A percentile compares a stretch with the other conserved stretches of the same genome.
Evolutionary conservation across 2,888 invertebrate species (phyloP).

Genomic region (Nowickia ferox): DNA sequence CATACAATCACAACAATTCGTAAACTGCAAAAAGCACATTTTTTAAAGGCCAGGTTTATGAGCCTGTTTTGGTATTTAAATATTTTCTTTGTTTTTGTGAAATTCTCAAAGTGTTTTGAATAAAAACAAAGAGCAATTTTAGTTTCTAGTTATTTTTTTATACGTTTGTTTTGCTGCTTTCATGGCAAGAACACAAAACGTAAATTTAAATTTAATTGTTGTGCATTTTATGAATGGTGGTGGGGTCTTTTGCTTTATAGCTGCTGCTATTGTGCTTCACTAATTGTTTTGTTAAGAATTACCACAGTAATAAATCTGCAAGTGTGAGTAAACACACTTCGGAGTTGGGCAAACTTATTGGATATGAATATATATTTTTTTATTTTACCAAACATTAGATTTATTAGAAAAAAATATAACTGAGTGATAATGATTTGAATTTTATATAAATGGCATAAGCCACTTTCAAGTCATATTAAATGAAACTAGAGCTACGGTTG

Average conservation of each 20-base stretch:
- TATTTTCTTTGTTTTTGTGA: slow-evolving; percentile 50
- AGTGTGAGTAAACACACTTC: slow-evolving; percentile 15
- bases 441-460: no score
- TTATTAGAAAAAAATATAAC: no score
- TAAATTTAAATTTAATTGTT: slow-evolving; percentile 76
- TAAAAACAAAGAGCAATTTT: slow-evolving; percentile 71
- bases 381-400: neutral
- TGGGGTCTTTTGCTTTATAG: slow-evolving; percentile 16
- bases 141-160: neutral
- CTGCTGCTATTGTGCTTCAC: slow-evolving; percentile 25
- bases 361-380: no score
- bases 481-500: no score
- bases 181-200: slow-evolving; percentile 59
- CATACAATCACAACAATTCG: neutral
- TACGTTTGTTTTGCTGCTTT: neutral
- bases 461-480: no score
- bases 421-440: no score
- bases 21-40: slow-evolving; percentile 47
- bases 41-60: slow-evolving; percentile 71
- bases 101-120: slow-evolving; percentile 72
- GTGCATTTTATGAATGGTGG: slow-evolving; percentile 52
- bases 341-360: slow-evolving; percentile 37
- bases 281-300: slow-evolving; percentile 44
- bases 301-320: slow-evolving; percentile 45
- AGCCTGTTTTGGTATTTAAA: slow-evolving; percentile 51